Base-by-base conservation (phyloP, 2,113 vertebrate genomes). In the Lycocorax pyrrhopterus region DNA sequence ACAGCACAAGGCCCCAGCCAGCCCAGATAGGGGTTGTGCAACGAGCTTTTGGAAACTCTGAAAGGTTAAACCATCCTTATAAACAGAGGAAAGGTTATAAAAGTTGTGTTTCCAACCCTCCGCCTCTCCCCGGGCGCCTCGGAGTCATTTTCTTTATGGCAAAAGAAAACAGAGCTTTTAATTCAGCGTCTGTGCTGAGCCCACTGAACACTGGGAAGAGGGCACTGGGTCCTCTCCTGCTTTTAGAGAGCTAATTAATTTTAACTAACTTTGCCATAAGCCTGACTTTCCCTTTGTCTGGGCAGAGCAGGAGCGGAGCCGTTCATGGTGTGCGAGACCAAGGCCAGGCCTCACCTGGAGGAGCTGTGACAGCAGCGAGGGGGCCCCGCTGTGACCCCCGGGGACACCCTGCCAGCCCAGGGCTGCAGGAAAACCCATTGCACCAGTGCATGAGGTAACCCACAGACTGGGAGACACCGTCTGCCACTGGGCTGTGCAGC, bases 21-120 rank as follows among this genome's bases (percentile, higher is more conserved):
- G 49, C 44, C 87, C 71, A 33, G 87, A 6, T 4, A 0, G 44
- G 2, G 0, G 8, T 41, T 93, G 72, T 83, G 82, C 88, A 80
- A 44, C 3, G n/a, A 89, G 43, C 68, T 84, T 51, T 39, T 87
- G 89, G 83, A 92, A 92, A 74, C 21, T n/a, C 88, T 78, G 86
- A 63, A 78, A 89, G 86, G 52, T 86, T 90, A 80, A 94, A 88
- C 66, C 72, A 26, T 59, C 35, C 53, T 51, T 46, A 37, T 13
- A 59, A 96, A 82, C 52, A 71, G 63, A 25, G 49, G 44, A 27
- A 59, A 44, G 33, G 39, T 23, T 85, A 19, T 64, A 60, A 66
- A 94, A 88, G 82, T 39, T 43, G 63, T 35, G 32, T 90, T 95
- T 84, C 59, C 92, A 94, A 1, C 51, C 55, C 78, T 64, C 20